These are phyloP conservation scores for Setipinna tenuifilis DNA, from an alignment of 2,797 vertebrate species.

Conservation along the genomic window DNA sequence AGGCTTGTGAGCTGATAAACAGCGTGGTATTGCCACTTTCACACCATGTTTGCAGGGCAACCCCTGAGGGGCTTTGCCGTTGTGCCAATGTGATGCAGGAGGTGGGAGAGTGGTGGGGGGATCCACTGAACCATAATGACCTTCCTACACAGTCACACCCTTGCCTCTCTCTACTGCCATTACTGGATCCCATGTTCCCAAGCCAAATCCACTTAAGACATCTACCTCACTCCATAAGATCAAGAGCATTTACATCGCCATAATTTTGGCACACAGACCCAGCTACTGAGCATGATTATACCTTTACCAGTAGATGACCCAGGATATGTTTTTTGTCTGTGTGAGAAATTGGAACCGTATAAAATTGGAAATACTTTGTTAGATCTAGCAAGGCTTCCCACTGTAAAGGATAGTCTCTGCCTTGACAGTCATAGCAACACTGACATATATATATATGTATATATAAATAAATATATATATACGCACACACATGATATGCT, in stretches of 20 bases:
- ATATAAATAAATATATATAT: not conserved
- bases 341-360: not conserved
- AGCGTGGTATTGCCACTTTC: conserved; percentile 49
- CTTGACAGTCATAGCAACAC: not conserved
- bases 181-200: not conserved
- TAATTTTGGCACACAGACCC: not conserved
- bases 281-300: not conserved
- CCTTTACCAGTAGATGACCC: not conserved
- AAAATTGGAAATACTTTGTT: not conserved
- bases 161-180: not conserved
- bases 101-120: not conserved
- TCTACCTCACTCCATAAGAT: not conserved
- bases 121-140: not conserved
- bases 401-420: not conserved
- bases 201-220: conserved; percentile 2
- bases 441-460: not conserved
- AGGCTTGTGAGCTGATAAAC: conserved; percentile 26
- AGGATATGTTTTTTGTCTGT: not conserved
- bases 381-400: not conserved
- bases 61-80: conserved; percentile 32
- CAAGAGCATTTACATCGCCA: not conserved
- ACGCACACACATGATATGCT: not conserved
- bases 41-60: conserved; percentile 37
- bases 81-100: conserved; percentile 12
- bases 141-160: conserved; percentile 7